Evolutionary conservation across 1,140 invertebrate species (phyloP).

Genomic region (Polyergus mexicanus): DNA sequence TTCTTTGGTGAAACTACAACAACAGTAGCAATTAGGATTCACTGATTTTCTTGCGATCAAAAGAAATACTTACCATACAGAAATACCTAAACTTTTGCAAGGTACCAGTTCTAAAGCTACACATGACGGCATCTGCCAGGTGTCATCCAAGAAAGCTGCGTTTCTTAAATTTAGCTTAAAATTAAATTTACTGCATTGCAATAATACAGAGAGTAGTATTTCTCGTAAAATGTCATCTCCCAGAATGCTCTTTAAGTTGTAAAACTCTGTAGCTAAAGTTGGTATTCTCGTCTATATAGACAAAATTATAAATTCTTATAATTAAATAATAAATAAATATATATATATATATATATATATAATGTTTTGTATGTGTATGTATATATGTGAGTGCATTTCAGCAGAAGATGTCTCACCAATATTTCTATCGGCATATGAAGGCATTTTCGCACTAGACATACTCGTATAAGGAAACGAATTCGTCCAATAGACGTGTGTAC

Average conservation of each 20-base stretch:
- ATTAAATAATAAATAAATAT: neutral
- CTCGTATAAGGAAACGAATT: conserved; percentile 87
- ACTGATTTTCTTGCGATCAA: conserved; percentile 20
- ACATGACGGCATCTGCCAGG: conserved; percentile 87
- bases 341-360: neutral
- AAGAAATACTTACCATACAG: conserved; percentile 84
- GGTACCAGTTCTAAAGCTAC: conserved; percentile 87
- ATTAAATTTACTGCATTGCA: conserved; percentile 86
- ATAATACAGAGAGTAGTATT: conserved; percentile 88
- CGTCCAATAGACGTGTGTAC: conserved; percentile 85
- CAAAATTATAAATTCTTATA: conserved; percentile 13
- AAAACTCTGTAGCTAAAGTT: conserved; percentile 79
- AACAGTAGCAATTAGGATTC: conserved; percentile 15
- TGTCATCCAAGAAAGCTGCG: conserved; percentile 87
- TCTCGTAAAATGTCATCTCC: conserved; percentile 88
- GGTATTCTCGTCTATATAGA: conserved; percentile 76
- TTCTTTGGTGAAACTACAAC: conserved; percentile 86
- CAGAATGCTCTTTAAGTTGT: conserved; percentile 83
- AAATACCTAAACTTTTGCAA: conserved; percentile 87
- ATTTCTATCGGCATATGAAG: conserved; percentile 87
- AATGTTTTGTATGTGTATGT: too few species aligned
- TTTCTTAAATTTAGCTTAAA: conserved; percentile 87
- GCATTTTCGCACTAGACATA: conserved; percentile 87
- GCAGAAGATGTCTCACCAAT: conserved; percentile 82
- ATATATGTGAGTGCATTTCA: conserved; percentile 1